Conservation (phyloP, 2,797 vertebrate genomes). For the Argyrosomus regius region DNA sequence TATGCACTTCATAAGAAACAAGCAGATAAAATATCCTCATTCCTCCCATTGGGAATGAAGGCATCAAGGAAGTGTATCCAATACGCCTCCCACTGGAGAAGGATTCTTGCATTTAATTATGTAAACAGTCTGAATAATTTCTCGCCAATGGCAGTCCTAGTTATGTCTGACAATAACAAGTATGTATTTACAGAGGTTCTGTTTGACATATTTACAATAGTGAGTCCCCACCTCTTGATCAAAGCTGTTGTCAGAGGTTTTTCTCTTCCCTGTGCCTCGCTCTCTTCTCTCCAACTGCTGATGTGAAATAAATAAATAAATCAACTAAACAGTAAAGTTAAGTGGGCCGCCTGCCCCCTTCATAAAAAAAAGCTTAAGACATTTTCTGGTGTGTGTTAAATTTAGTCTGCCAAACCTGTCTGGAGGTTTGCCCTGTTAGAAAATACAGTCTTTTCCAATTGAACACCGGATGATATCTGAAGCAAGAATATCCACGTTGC, state of each 20-base stretch:
- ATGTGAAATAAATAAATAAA: constrained; percentile 34
- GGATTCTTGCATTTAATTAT: neutral
- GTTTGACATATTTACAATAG: constrained; percentile 15
- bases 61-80: no score
- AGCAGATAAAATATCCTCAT: no score
- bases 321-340: constrained; percentile 38
- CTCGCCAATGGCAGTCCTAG: neutral
- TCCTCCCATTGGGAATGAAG: no score
- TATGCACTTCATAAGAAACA: no score
- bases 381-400: constrained; percentile 32
- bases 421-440: constrained; percentile 17
- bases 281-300: constrained; percentile 5
- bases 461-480: constrained; percentile 23
- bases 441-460: constrained; percentile 18
- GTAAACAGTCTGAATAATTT: neutral
- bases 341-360: constrained; percentile 29
- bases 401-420: constrained; percentile 27
- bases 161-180: neutral
- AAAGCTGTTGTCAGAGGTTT: constrained; percentile 32
- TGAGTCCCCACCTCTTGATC: constrained; percentile 16
- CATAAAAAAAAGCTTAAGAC: constrained; percentile 25
- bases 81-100: no score
- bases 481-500: neutral
- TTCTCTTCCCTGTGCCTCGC: constrained; percentile 1
- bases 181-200: constrained; percentile 1